Percentiles rank a stretch among this genome's conserved stretches.
Evolutionary conservation across 2,113 vertebrate species (phyloP).

Genomic region (Melanostigma gelatinosum): DNA sequence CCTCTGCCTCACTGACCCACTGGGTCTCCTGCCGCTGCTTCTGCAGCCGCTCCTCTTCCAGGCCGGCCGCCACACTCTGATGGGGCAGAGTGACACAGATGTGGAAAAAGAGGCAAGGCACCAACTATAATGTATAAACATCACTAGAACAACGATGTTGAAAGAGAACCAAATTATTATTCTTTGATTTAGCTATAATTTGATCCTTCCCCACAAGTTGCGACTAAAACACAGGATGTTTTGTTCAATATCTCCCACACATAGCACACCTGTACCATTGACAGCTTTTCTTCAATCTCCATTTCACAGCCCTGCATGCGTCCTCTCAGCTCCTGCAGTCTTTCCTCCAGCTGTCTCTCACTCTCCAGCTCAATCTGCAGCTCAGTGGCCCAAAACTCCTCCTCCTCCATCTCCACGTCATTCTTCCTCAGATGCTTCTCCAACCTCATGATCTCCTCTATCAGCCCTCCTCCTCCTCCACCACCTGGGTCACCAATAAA

Average conservation of each 20-base stretch:
- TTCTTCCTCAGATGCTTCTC: slow-evolving; percentile 94
- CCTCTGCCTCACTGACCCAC: slow-evolving; percentile 92
- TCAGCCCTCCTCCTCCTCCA: slow-evolving; percentile 68
- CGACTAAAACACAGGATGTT: not conserved
- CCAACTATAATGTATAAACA: not conserved
- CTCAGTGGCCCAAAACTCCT: slow-evolving; percentile 98
- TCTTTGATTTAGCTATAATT: not conserved
- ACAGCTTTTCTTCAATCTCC: slow-evolving; percentile 88
- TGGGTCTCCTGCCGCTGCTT: slow-evolving; percentile 89
- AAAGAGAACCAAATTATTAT: not conserved
- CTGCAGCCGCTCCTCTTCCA: slow-evolving; percentile 92
- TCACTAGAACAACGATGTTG: not conserved
- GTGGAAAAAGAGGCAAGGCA: not conserved
- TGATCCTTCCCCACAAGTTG: not conserved
- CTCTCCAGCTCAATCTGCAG: slow-evolving; percentile 97
- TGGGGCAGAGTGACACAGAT: not conserved
- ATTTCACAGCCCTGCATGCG: slow-evolving; percentile 88
- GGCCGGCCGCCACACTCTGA: slow-evolving; percentile 87
- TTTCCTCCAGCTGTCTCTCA: slow-evolving; percentile 94
- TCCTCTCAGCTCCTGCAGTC: slow-evolving; percentile 90
- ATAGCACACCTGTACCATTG: slow-evolving; percentile 85
- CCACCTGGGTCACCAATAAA: slow-evolving; percentile 70
- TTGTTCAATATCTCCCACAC: not conserved
- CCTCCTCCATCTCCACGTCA: slow-evolving; percentile 95
- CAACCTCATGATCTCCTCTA: slow-evolving; percentile 90